These are phyloP conservation scores for Alauda arvensis DNA, from an alignment of 2,797 vertebrate species.

Conservation along the genomic window DNA sequence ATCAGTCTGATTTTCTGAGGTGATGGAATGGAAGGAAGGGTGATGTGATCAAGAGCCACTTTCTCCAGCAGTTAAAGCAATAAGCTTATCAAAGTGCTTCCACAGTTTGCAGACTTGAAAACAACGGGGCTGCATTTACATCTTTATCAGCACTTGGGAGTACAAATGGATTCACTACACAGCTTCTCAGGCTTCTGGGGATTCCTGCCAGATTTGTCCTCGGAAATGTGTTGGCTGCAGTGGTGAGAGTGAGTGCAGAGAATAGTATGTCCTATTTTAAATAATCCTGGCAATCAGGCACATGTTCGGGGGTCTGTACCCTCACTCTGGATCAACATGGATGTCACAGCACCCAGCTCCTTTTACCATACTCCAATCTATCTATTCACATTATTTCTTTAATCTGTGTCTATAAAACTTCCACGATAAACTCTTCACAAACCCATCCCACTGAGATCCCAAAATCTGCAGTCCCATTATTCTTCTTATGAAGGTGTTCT, in stretches of 20 bases:
- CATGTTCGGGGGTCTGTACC: background rate
- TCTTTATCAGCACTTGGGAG: background rate
- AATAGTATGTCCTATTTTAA: fast-evolving
- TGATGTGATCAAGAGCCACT: background rate
- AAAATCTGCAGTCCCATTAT: background rate
- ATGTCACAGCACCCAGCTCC: background rate
- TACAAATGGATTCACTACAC: background rate
- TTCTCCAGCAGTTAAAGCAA: background rate
- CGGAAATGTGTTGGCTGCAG: background rate
- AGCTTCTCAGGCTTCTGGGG: background rate
- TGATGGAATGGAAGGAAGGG: background rate
- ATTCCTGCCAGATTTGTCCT: background rate
- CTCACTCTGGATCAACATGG: background rate
- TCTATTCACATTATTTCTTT: background rate
- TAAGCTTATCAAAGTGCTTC: background rate
- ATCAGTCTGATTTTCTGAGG: background rate
- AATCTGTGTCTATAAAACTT: background rate
- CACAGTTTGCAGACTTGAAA: background rate
- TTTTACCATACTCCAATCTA: background rate
- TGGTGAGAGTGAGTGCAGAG: background rate
- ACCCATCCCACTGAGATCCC: background rate
- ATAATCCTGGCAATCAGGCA: background rate
- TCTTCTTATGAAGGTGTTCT: background rate
- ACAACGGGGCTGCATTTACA: background rate
- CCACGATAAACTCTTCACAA: background rate